Evolutionary conservation across 2,888 invertebrate genomes (phyloP), one percentile per base, ranked within the genome.

Genomic region (Hydraecia micacea): DNA sequence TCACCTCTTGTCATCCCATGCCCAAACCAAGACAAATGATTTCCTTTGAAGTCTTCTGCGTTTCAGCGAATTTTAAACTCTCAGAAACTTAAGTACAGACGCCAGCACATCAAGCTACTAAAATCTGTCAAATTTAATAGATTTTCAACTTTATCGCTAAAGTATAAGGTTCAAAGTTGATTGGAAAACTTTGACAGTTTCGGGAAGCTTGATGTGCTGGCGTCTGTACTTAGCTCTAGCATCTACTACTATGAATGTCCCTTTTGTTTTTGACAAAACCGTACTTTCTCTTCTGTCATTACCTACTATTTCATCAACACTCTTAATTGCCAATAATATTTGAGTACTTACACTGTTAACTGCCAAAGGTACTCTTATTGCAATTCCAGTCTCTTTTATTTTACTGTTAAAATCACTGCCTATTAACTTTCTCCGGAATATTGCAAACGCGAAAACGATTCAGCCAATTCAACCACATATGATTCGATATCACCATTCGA

Each of bases 391-490:
- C 80, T 78, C 65, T 88, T 88, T 85, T 86, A 83, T 85, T 86
- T 80, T 73, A 83, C 79, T 77, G 74, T 74, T 75, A 69, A 85
- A 81, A 83, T 81, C 83, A 88, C 78, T 55, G 75, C 68, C 80
- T 85, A 81, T 84, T 81, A 78, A 88, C 88, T 88, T 88, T 88
- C 88, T 80, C 87, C 84, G 25, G 72, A 42, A 69, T 70, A 85
- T 80, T 81, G 80, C 83, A 84, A 70, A 42, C 67, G 71, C 60
- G 71, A 81, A 84, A 84, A 62, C 75, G 52, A 52, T 76, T 63
- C n/a, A 42, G n/a, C 63, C 46, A 69, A 81, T 84, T 77, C 70
- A 46, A 69, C 63, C 58, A 67, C 52, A 77, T 77, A 60, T 83
- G 78, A 83, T 83, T 75, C 77, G 65, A 88, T 87, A 84, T 84